A percentile compares a stretch with the other conserved stretches of the same genome.
phyloP scores from a whole-genome alignment of 2,113 vertebrate species.

The Hydropotes inermis region DNA sequence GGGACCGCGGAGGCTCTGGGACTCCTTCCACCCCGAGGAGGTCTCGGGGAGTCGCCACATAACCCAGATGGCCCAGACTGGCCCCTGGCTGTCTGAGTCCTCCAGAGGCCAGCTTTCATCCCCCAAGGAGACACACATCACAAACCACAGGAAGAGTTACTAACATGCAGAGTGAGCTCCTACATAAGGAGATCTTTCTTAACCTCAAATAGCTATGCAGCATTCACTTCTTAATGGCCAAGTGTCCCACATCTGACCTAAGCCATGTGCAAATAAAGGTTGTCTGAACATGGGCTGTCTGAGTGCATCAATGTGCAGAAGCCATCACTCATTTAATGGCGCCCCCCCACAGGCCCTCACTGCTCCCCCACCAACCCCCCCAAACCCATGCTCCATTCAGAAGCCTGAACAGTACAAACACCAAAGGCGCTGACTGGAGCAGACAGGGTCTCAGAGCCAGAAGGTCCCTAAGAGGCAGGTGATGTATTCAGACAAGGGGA shows the following conservation, averaged over 20 bases:
- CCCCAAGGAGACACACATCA: background rate
- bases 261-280: background rate
- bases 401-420: background rate
- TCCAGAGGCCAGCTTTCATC: background rate
- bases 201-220: background rate
- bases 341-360: background rate
- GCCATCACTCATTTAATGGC: background rate
- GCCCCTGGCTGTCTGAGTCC: background rate
- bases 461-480: background rate
- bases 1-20: background rate
- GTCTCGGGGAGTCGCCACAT: background rate
- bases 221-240: background rate
- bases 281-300: background rate
- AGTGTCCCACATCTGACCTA: background rate
- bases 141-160: background rate
- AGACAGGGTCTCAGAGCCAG: background rate
- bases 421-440: background rate
- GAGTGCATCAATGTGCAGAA: background rate
- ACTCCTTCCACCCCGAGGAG: background rate
- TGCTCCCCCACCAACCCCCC: rapidly evolving
- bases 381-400: background rate
- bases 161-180: background rate
- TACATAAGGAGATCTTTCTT: background rate
- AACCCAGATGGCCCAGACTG: background rate
- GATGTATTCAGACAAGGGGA: background rate